Conservation (phyloP, 2,888 invertebrate genomes). For the Criorhina ranunculi region DNA sequence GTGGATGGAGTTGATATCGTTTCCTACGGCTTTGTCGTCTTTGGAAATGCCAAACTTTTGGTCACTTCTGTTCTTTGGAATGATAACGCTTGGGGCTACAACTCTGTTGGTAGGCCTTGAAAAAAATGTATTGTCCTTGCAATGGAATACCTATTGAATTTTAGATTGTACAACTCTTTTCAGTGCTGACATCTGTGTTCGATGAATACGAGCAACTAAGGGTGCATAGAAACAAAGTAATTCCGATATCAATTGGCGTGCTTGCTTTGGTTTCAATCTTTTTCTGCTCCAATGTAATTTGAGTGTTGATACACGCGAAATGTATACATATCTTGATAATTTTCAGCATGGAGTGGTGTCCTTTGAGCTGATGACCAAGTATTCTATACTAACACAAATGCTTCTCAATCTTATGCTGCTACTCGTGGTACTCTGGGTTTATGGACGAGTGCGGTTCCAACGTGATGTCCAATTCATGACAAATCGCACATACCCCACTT, state of each 20-base stretch:
- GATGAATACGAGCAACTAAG: conserved; percentile 81
- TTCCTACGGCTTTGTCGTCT: conserved; percentile 28
- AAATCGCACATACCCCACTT: conserved; percentile 86
- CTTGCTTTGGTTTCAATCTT: conserved; percentile 78
- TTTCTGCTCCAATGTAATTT: conserved; percentile 78
- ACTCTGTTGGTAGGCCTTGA: conserved; percentile 40
- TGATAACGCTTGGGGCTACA: conserved; percentile 41
- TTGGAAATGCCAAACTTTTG: conserved; percentile 49
- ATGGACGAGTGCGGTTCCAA: conserved; percentile 88
- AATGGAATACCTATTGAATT: neutral
- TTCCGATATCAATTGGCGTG: conserved; percentile 76
- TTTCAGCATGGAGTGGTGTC: conserved; percentile 79
- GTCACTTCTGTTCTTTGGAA: conserved; percentile 44
- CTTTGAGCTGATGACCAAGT: conserved; percentile 77
- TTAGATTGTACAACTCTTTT: conserved; percentile 81
- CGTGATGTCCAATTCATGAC: conserved; percentile 91
- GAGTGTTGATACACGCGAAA: too few relatives aligned
- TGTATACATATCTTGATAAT: neutral
- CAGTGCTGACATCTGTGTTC: conserved; percentile 80
- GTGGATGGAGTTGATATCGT: conserved; percentile 24
- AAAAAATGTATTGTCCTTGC: neutral
- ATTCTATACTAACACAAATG: conserved; percentile 78
- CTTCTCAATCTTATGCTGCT: conserved; percentile 87
- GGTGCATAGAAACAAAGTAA: conserved; percentile 77
- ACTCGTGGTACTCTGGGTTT: conserved; percentile 92